Conservation (phyloP, 2,113 vertebrate species). For the Corydoras maculifer region DNA sequence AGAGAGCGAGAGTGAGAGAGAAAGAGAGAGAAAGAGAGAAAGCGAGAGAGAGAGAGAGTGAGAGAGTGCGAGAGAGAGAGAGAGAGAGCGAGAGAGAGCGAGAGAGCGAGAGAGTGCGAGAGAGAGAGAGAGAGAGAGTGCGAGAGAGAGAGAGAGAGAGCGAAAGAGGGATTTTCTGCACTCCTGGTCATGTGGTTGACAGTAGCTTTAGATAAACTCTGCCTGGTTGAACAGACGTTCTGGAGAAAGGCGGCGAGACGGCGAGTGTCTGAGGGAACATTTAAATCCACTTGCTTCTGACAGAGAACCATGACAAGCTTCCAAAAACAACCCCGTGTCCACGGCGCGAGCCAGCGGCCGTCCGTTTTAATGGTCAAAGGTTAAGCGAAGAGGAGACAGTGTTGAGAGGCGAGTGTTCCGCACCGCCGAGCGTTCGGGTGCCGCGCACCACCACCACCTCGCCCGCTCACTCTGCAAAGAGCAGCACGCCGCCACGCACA, state of each 20-base stretch:
- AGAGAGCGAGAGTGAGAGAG: too few species aligned
- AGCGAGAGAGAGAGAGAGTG: too few species aligned
- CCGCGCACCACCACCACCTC: constrained; percentile 35
- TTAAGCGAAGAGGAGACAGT: constrained; percentile 90
- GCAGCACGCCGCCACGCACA: constrained; percentile 4
- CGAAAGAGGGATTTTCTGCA: constrained; percentile 27
- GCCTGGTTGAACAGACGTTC: constrained; percentile 76
- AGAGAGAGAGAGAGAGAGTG: too few species aligned
- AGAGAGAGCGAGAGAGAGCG: too few species aligned
- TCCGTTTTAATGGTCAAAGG: constrained; percentile 77
- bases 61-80: too few species aligned
- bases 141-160: not conserved
- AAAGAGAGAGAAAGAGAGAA: too few species aligned
- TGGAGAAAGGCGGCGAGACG: constrained; percentile 65
- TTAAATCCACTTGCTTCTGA: constrained; percentile 69
- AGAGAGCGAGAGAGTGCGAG: too few species aligned
- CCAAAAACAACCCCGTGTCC: constrained; percentile 67
- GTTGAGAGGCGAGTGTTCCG: constrained; percentile 97
- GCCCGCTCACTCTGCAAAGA: not conserved
- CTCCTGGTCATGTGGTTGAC: constrained; percentile 79
- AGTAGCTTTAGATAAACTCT: constrained; percentile 78
- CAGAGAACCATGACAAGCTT: constrained; percentile 79
- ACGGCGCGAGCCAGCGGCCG: constrained; percentile 42
- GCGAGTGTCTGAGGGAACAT: constrained; percentile 37
- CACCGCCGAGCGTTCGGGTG: constrained; percentile 80